A percentile compares a stretch with the other conserved stretches of the same genome.
Evolutionary conservation across 2,797 vertebrate genomes (phyloP).

Genomic region (Acipenser ruthenus): DNA sequence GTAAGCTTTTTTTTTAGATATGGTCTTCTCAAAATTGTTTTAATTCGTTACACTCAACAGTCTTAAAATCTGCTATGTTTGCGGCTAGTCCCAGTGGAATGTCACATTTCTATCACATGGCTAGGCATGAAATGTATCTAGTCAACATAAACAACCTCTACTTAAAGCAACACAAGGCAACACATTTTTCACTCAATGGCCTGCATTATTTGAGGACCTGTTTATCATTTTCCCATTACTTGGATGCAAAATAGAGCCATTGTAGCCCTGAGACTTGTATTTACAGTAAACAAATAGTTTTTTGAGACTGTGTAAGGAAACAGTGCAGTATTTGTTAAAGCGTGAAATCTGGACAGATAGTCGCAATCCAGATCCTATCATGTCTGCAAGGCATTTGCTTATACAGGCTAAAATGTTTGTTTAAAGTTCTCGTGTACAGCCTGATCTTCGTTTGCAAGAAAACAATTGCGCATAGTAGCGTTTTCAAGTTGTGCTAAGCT

Average conservation of each 20-base stretch:
- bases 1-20: constrained; percentile 65
- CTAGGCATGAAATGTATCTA: constrained; percentile 83
- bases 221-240: constrained; percentile 45
- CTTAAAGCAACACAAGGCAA: constrained; percentile 74
- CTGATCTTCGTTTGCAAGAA: constrained; percentile 13
- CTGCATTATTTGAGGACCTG: constrained; percentile 42
- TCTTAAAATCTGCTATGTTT: constrained; percentile 64
- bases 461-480: no score
- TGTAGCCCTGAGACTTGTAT: constrained; percentile 60
- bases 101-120: constrained; percentile 97
- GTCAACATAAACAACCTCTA: constrained; percentile 67
- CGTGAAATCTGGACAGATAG: constrained; percentile 53
- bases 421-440: constrained; percentile 29
- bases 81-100: constrained; percentile 63
- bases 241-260: constrained; percentile 57
- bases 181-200: constrained; percentile 61
- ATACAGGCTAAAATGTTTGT: constrained; percentile 42
- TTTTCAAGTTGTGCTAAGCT: no score
- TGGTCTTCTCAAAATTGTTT: constrained; percentile 82
- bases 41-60: constrained; percentile 78
- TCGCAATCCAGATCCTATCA: constrained; percentile 38
- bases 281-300: constrained; percentile 88
- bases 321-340: constrained; percentile 54
- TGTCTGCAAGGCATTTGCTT: constrained; percentile 30
- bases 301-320: constrained; percentile 69